Evolutionary conservation across 2,113 vertebrate species (phyloP).

Genomic region (Rhegmatorhina hoffmannsi): DNA sequence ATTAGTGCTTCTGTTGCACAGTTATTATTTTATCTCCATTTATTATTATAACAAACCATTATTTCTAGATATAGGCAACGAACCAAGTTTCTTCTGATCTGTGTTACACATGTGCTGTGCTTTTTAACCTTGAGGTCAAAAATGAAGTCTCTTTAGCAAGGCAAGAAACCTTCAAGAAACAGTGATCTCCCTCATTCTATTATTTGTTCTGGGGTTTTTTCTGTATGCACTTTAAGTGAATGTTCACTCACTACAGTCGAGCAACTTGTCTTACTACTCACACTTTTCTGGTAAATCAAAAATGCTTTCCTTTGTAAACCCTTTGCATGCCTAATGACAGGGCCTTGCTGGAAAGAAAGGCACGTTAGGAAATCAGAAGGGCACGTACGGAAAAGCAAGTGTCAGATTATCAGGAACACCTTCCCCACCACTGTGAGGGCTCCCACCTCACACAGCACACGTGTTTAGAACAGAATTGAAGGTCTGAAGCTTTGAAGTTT

Average conservation of each 20-base stretch:
- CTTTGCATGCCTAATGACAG: background rate
- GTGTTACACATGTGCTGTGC: background rate
- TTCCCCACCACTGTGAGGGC: background rate
- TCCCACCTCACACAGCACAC: background rate
- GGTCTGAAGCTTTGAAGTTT: background rate
- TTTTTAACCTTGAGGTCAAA: background rate
- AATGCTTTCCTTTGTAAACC: background rate
- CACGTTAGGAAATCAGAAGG: background rate
- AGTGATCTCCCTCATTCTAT: background rate
- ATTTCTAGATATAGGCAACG: background rate
- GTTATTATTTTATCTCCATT: background rate
- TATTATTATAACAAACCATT: background rate
- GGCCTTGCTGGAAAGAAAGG: background rate
- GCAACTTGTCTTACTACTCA: background rate
- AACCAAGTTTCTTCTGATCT: slow-evolving; percentile 1
- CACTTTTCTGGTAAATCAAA: slow-evolving; percentile 11
- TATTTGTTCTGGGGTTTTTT: slow-evolving; percentile 11
- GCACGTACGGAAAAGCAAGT: background rate
- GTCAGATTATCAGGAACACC: background rate
- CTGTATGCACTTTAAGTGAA: background rate
- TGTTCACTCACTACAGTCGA: slow-evolving; percentile 39
- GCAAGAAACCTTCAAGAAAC: slow-evolving; percentile 7
- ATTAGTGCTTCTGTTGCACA: background rate
- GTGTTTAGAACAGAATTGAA: background rate
- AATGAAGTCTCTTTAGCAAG: slow-evolving; percentile 19